Evolutionary conservation across 2,113 vertebrate genomes (phyloP).

Genomic region (Semnornis frantzii): DNA sequence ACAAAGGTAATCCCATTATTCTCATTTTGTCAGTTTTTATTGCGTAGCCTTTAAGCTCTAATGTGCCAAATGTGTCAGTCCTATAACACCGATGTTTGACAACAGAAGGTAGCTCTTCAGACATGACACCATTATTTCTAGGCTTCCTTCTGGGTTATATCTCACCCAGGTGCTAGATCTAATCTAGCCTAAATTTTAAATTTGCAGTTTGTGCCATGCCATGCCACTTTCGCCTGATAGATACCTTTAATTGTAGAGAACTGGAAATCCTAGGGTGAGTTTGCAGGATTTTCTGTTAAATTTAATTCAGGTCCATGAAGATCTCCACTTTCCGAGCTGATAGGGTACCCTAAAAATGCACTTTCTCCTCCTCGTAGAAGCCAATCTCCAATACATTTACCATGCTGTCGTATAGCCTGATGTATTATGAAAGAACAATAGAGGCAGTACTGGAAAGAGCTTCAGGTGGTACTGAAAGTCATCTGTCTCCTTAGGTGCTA

Average conservation of each 20-base stretch:
- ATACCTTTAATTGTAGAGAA: neutral
- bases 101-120: neutral
- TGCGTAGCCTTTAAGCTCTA: neutral
- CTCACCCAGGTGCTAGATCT: neutral
- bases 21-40: neutral
- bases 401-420: neutral
- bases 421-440: neutral
- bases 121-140: neutral
- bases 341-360: neutral
- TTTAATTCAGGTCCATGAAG: neutral
- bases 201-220: neutral
- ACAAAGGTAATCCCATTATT: neutral
- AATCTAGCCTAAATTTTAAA: neutral
- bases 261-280: neutral
- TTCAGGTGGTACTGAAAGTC: neutral
- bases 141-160: neutral
- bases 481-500: neutral
- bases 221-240: neutral
- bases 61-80: neutral
- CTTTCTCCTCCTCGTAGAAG: neutral
- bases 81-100: neutral
- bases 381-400: neutral
- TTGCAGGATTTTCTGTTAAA: neutral
- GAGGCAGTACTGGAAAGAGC: neutral
- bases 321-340: neutral